These are phyloP conservation scores for Sorex araneus DNA, from an alignment of 2,113 vertebrate species.

Conservation along the genomic window DNA sequence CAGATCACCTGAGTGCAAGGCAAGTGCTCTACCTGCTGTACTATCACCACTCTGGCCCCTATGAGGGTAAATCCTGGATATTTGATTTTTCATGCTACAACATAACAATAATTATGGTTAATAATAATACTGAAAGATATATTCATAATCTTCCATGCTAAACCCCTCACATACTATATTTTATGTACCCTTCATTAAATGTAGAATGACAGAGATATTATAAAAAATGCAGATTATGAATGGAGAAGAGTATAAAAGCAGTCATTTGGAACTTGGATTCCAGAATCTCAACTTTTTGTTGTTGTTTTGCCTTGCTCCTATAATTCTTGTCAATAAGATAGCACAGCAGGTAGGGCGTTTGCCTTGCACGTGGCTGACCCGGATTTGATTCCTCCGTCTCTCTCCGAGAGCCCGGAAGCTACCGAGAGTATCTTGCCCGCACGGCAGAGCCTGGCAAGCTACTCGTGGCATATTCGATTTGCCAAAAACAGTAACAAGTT, in stretches of 20 bases:
- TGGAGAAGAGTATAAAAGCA: neutral
- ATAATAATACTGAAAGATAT: conserved; percentile 30
- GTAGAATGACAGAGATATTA: neutral
- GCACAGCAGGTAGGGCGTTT: too few species aligned
- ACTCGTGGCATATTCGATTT: too few species aligned
- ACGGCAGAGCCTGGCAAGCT: too few species aligned
- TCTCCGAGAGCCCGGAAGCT: too few species aligned
- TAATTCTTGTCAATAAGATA: neutral
- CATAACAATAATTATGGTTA: neutral
- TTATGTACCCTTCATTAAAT: conserved; percentile 21
- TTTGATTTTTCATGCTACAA: neutral
- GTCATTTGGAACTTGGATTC: neutral
- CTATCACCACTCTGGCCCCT: neutral
- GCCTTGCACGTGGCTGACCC: neutral
- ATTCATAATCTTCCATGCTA: neutral
- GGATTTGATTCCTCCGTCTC: neutral
- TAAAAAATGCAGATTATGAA: neutral
- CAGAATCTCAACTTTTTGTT: neutral
- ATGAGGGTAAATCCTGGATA: too few species aligned
- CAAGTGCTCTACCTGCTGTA: too few species aligned
- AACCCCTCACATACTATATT: conserved; percentile 2
- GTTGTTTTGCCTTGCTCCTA: neutral
- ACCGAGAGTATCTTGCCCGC: too few species aligned
- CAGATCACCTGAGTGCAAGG: too few species aligned
- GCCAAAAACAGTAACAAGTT: too few species aligned